Base-by-base conservation (phyloP, 2,888 invertebrate species). In the Melikaiella ostensackeni region DNA sequence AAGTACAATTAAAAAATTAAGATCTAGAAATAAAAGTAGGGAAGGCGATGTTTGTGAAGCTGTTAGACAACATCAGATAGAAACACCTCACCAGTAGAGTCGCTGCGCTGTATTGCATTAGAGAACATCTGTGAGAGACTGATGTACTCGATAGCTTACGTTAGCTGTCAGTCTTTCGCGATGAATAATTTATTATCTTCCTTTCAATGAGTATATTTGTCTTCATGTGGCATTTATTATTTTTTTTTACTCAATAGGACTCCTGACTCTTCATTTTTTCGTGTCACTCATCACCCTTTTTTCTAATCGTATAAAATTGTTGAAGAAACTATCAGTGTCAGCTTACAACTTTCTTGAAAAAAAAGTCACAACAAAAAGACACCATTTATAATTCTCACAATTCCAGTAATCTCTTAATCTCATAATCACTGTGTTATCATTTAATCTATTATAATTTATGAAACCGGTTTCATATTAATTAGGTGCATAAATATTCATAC, bases 121-220 rank as follows among this genome's bases (percentile, higher is more conserved):
- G 30, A 30, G 70, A 70, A 70, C 70, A 50, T 63, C 35, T 35
- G 38, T n/a, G 21, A 46, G 70, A 70, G 30, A 55, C 50, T 70
- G 50, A 70, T 70, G 70, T 70, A 70, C 70, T 50, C 70, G 46
- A 70, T 50, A 70, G 50, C 70, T 70, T 70, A 50, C 50, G 70
- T 70, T 70, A 70, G 70, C 70, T 70, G 70, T 70, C 70, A 70
- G 50, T 70, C 70, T 70, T 66, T 42, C 50, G 50, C 50, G 70
- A 70, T 70, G 70, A 70, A 70, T 70, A 70, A 70, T 70, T 70
- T 70, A 70, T 70, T 70, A 70, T 70, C 50, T 46, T 70, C 70
- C 50, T n/a, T 50, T 55, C 70, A 70, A 70, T 70, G 70, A 70
- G 70, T 70, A 70, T 70, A 70, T 70, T 70, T 70, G 70, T 70